Evolutionary conservation across 2,113 vertebrate genomes (phyloP).

Genomic region (Agapornis roseicollis): DNA sequence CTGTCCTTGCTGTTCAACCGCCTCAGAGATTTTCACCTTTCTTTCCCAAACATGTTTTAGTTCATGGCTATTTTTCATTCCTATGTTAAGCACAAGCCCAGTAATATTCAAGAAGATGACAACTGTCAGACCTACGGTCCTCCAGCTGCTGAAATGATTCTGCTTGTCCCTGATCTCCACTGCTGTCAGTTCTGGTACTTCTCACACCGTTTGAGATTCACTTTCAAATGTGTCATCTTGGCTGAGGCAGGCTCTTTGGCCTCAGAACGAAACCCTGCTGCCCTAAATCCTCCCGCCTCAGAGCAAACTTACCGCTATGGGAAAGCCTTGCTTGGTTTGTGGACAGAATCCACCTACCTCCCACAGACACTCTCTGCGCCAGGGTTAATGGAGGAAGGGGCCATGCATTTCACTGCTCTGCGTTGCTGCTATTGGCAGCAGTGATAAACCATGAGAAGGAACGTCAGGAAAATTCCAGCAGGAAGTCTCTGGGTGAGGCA

Average conservation of each 20-base stretch:
- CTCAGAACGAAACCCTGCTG: not conserved
- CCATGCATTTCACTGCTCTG: not conserved
- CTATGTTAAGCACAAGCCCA: not conserved
- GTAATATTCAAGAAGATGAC: not conserved
- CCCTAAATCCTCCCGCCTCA: not conserved
- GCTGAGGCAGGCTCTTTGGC: not conserved
- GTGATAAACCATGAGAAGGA: not conserved
- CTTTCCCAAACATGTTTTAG: not conserved
- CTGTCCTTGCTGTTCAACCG: not conserved
- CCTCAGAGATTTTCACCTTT: not conserved
- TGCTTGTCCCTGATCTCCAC: not conserved
- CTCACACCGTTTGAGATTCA: not conserved
- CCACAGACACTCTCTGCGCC: rapidly evolving
- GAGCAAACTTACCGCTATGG: not conserved
- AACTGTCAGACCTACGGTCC: not conserved
- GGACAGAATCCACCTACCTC: not conserved
- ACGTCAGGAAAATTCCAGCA: not conserved
- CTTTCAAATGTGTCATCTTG: not conserved
- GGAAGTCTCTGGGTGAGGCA: not conserved
- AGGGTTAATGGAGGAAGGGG: not conserved
- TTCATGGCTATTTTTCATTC: not conserved
- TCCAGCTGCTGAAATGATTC: not conserved
- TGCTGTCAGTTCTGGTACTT: not conserved
- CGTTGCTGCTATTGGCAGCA: not conserved
- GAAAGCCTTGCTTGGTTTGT: not conserved